phyloP scores from a whole-genome alignment of 2,113 vertebrate genomes.

The Cichladusa arquata region DNA sequence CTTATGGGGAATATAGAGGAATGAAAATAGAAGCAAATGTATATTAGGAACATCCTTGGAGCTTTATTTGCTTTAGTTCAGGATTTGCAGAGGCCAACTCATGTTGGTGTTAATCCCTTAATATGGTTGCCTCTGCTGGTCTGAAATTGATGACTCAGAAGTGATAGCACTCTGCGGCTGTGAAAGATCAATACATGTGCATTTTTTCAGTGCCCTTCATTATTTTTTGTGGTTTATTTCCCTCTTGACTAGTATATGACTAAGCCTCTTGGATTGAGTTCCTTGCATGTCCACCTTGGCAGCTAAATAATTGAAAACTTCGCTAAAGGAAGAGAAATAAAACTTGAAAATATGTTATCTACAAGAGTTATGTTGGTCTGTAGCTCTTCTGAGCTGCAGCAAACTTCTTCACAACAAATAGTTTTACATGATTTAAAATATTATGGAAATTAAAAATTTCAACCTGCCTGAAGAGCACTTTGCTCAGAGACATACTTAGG shows the following conservation, averaged over 20 bases:
- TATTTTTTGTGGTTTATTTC: slow-evolving; percentile 36
- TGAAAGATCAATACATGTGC: neutral
- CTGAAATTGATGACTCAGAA: slow-evolving; percentile 26
- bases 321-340: neutral
- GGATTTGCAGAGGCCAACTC: neutral
- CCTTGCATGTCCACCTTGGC: neutral
- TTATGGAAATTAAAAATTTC: neutral
- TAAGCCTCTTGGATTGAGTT: neutral
- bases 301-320: slow-evolving; percentile 46
- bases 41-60: neutral
- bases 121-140: neutral
- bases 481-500: neutral
- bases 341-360: neutral
- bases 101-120: neutral
- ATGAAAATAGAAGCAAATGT: neutral
- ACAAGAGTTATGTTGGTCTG: neutral
- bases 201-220: neutral
- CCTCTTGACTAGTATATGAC: neutral
- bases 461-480: neutral
- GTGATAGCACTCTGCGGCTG: neutral
- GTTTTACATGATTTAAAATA: neutral
- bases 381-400: neutral
- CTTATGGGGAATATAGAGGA: neutral
- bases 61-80: slow-evolving; percentile 22
- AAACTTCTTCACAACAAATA: neutral